Base-by-base conservation (phyloP, 2,797 vertebrate species). In the Harpagifer antarcticus region DNA sequence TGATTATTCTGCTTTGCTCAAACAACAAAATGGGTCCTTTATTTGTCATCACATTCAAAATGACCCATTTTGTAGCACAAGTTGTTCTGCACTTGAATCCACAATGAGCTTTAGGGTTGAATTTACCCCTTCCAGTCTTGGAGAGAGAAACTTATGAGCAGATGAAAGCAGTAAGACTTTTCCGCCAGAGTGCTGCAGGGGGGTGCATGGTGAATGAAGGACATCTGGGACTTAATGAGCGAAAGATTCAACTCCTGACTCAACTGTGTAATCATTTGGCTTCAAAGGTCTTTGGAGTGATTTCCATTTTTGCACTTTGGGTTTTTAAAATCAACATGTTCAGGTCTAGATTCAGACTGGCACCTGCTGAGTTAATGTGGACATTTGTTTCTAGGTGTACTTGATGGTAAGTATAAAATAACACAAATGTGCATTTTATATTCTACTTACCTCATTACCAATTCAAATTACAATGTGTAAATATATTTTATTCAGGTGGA, bases 201-300 rank as follows among this genome's bases (percentile, higher is more conserved):
- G 56, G 68, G 84, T 53, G 27, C 56, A 70, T 52, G 49, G 42
- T 4, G 48, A 81, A 76, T 64, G 49, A 78, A 48, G 60, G 33
- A 50, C 62, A 76, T 82, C 31, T 43, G 6, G 17, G 23, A 70
- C 57, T 80, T 83, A 89, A 87, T 86, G 77, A 87, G 71, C 53
- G 55, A 72, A 60, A 73, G 63, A 47, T 52, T 84, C 76, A 63
- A 71, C 68, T 66, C 65, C 47, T 74, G 52, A 75, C 74, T 78
- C 33, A 59, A 72, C 61, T 65, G 63, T 55, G 63, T 72, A 78
- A 81, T 69, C 15, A 60, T 82, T 85, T 82, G 71, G 68, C 83
- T 78, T 74, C 71, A 15, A 57, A 43, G 53, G 0, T 54, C 17
- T 66, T 84, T 49, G 19, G 58, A 19, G 9, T 78, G 19, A 44